Conservation (phyloP, 2,888 invertebrate genomes). For the Orthosia gothica region DNA sequence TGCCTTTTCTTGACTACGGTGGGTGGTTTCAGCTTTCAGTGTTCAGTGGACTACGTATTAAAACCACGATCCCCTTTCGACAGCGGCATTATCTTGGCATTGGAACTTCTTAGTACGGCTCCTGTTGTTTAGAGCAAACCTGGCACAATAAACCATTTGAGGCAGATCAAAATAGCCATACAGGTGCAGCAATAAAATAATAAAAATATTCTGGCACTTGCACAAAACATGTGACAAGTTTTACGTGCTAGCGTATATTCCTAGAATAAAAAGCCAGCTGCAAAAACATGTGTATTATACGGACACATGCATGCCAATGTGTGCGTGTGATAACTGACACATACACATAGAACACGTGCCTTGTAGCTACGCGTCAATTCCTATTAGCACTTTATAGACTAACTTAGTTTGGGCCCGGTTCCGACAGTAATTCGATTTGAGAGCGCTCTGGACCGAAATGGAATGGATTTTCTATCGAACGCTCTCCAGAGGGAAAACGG, state of each 20-base stretch:
- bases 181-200: background rate
- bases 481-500: background rate
- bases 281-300: background rate
- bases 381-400: slow-evolving; percentile 21
- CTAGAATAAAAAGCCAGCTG: background rate
- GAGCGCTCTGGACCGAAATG: slow-evolving; percentile 11
- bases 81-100: no score
- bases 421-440: slow-evolving; percentile 50
- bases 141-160: background rate
- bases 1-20: no score
- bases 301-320: background rate
- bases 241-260: background rate
- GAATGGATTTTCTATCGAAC: slow-evolving; percentile 38
- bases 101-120: no score
- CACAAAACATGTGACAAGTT: slow-evolving; percentile 11
- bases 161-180: background rate
- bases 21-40: no score
- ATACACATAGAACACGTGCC: slow-evolving; percentile 34
- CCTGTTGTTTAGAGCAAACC: no score
- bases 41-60: no score
- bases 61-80: no score
- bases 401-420: slow-evolving; percentile 31
- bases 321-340: background rate
- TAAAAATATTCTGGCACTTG: slow-evolving; percentile 5
- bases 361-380: slow-evolving; percentile 14